A percentile compares a stretch with the other conserved stretches of the same genome.
Evolutionary conservation across 2,888 invertebrate genomes (phyloP).

Genomic region (Lathronympha strigana): DNA sequence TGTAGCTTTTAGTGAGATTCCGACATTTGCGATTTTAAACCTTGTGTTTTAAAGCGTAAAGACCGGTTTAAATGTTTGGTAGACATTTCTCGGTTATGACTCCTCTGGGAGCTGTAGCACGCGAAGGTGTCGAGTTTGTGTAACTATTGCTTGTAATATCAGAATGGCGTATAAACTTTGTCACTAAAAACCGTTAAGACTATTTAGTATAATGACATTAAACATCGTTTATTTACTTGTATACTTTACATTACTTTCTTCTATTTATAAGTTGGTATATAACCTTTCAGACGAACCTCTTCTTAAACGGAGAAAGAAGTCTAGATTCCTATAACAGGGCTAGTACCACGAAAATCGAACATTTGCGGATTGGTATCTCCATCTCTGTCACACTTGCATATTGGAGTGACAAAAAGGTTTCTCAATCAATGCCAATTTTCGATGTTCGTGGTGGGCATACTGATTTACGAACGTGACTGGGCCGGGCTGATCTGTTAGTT

Average conservation of each 20-base stretch:
- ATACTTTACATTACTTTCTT: neutral
- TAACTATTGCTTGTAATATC: neutral
- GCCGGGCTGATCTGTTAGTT: too few relatives aligned
- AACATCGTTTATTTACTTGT: neutral
- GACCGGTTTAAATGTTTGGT: too few relatives aligned
- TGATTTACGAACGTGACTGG: too few relatives aligned
- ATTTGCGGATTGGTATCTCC: too few relatives aligned
- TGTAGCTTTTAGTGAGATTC: neutral
- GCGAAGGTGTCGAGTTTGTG: conserved; percentile 20
- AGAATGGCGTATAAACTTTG: neutral
- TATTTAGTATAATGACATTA: conserved; percentile 30
- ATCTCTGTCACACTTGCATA: too few relatives aligned
- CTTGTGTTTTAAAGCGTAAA: neutral
- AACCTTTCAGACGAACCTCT: neutral
- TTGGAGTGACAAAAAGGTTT: too few relatives aligned
- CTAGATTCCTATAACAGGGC: too few relatives aligned
- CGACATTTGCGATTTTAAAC: neutral
- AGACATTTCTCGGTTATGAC: conserved; percentile 48
- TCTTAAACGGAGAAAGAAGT: too few relatives aligned
- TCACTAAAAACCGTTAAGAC: neutral
- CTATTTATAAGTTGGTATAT: neutral
- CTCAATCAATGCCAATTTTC: too few relatives aligned
- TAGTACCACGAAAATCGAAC: too few relatives aligned
- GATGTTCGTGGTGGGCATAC: too few relatives aligned
- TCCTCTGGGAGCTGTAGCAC: conserved; percentile 49